Evolutionary conservation across 2,888 invertebrate genomes (phyloP).

Genomic region (Eubasilissa splendida): DNA sequence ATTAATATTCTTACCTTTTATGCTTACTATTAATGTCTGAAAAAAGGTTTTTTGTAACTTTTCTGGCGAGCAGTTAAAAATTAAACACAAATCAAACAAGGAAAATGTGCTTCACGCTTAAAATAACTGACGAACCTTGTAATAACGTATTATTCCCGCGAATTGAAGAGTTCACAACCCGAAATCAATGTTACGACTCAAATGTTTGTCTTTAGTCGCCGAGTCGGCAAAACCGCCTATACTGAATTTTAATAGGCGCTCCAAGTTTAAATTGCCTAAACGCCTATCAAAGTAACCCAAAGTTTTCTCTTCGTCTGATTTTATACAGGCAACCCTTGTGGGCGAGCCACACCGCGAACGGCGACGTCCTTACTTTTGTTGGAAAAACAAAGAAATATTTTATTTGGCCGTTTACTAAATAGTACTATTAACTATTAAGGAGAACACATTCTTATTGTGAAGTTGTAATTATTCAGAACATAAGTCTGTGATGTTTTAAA

Average conservation of each 20-base stretch:
- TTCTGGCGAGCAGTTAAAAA: too few species aligned
- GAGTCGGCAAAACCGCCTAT: constrained; percentile 48
- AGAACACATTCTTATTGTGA: too few species aligned
- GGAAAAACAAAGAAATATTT: too few species aligned
- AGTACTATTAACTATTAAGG: too few species aligned
- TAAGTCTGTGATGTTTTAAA: too few species aligned
- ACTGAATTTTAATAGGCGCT: constrained; percentile 54
- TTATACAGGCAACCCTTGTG: background rate
- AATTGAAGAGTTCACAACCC: background rate
- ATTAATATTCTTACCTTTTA: too few species aligned
- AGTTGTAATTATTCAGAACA: too few species aligned
- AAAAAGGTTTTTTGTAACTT: too few species aligned
- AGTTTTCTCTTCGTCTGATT: constrained; percentile 38
- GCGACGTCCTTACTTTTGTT: too few species aligned
- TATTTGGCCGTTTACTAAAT: too few species aligned
- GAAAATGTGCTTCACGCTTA: background rate
- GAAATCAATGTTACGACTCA: constrained; percentile 54
- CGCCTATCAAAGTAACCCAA: constrained; percentile 49
- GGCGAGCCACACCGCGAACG: background rate
- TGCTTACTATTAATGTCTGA: too few species aligned
- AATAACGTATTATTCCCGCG: background rate
- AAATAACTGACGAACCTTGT: background rate
- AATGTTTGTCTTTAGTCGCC: constrained; percentile 55
- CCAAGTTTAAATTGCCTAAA: constrained; percentile 45
- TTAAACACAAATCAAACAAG: too few species aligned